Conservation (phyloP, 2,797 vertebrate species). For the Pyrrhura leucotis region DNA sequence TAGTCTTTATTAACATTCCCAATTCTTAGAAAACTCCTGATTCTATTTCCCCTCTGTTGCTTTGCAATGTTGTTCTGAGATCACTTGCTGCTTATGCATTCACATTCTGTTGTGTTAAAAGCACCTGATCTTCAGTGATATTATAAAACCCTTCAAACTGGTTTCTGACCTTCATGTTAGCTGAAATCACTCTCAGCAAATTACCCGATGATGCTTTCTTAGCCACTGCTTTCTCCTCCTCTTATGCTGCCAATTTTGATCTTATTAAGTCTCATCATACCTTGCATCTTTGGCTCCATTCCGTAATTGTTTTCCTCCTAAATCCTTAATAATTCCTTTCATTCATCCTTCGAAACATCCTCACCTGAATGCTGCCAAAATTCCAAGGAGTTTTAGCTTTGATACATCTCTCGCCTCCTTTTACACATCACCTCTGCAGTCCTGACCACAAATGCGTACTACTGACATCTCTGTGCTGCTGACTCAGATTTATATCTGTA, state of each 20-base stretch:
- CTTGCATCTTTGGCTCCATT: not conserved
- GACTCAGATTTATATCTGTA: not conserved
- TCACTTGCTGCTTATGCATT: not conserved
- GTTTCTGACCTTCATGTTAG: not conserved
- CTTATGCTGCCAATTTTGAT: not conserved
- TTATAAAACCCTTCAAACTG: not conserved
- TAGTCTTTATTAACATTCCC: not conserved
- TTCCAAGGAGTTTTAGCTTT: not conserved
- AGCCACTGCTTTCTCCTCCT: not conserved
- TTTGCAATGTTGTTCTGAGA: not conserved
- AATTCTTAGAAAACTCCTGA: not conserved
- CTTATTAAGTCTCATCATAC: not conserved
- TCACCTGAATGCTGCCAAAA: not conserved
- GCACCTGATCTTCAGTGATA: not conserved
- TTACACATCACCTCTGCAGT: not conserved
- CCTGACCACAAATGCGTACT: not conserved
- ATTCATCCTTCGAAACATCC: not conserved
- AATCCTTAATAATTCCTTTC: not conserved
- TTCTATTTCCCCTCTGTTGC: not conserved
- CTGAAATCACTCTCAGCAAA: not conserved
- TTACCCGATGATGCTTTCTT: not conserved
- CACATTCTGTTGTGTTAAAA: not conserved
- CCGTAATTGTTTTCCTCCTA: not conserved
- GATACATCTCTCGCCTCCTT: not conserved
- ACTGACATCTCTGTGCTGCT: not conserved